Evolutionary conservation across 2,797 vertebrate genomes (phyloP), one percentile per base, ranked within the genome.

Genomic region (Enteromius afrohamiltoni): DNA sequence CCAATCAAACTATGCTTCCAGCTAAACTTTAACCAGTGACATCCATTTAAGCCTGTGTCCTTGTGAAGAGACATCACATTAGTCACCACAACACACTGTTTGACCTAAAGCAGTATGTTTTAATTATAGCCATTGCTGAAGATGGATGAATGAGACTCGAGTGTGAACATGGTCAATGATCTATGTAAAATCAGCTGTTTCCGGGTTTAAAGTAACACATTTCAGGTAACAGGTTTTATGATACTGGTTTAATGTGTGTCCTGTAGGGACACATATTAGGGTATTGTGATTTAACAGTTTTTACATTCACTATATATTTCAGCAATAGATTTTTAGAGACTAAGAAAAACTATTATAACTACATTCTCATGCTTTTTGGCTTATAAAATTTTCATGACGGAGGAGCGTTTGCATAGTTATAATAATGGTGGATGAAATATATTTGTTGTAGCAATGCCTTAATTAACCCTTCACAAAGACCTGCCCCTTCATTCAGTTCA

Each of bases 1-100:
- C 8, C 70, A 47, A 17, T 47, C 42, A 73, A 73, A 73, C 17
- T 49, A 49, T 5, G 29, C 26, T 19, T 1, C n/a, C 68, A 70
- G n/a, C 40, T 70, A 42, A 70, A 47, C 13, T 70, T 70, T 26
- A 70, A 45, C 13, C 6, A 23, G 21, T 14, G 40, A 70, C 40
- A 70, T 17, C 68, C n/a, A 45, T 45, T 70, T 42, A 68, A 68
- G 19, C 34, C 65, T 31, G 45, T 71, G 70, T 73, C 70, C 8
- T 51, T 73, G 45, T 51, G 13, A 47, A 13, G 26, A 31, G 23
- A 73, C 17, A 6, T 73, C 26, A 51, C 47, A 53, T 73, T 51
- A 73, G 45, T 73, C 26, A 73, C 47, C 29, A 51, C 47, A 51
- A 34, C 26, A 51, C 47, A 21, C 45, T 31, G 23, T 49, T 73